Evolutionary conservation across 2,888 invertebrate genomes (phyloP), one percentile per base, ranked within the genome.

Genomic region (Luperina nickerlii): DNA sequence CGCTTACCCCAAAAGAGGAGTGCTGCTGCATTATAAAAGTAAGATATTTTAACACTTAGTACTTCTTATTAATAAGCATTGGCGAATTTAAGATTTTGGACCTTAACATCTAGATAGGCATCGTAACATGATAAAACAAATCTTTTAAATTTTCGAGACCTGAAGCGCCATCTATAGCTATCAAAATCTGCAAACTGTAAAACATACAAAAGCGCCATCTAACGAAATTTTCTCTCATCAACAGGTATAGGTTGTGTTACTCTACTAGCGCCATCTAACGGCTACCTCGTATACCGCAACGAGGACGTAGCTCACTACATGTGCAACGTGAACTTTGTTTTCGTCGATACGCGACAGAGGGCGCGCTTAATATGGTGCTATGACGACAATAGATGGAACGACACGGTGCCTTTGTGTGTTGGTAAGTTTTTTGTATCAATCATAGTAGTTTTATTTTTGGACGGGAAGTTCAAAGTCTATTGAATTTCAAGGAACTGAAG

Each of bases 171-270:
- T 89, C 91, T 92, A 71, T 67, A 9, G 15, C 27, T 42, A 24
- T 0, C 1, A 11, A 13, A n/a, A n/a, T 32, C 0, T 8, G 11
- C 5, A 38, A 69, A 85, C 15, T 11, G 1, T 48, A 24, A 71
- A 65, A 68, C 0, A 38, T 57, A 8, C 1, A 45, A 51, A 62
- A 88, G 66, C 79, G 83, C 87, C 87, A 89, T 83, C 85, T 89
- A 79, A 88, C 76, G 24, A 11, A n/a, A 32, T 1, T 27, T 48
- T 60, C 7, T 72, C 32, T 54, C 70, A 57, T 48, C 90, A 89
- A 73, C 94, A 98, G 98, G 98, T 91, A 93, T 98, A 80, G 98
- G 98, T 76, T 98, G 98, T 92, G 97, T 98, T 24, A 97, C 97
- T 54, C 96, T 97, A 57, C 90, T 95, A 90, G 95, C 98, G 91